These are phyloP conservation scores for Nansenia antarctica DNA, from an alignment of 2,113 vertebrate species.

Conservation along the genomic window DNA sequence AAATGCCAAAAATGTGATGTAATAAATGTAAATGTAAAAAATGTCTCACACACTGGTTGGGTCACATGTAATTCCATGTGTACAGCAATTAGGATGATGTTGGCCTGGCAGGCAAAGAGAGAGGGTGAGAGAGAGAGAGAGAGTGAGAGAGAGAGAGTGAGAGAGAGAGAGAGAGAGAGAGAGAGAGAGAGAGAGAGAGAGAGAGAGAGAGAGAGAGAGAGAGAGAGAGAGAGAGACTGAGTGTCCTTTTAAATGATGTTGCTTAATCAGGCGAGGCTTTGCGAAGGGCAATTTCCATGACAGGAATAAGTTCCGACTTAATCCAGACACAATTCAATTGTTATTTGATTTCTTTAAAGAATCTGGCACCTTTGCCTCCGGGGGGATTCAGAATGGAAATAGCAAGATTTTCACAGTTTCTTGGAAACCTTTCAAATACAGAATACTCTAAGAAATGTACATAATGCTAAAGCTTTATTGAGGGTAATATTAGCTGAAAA, in stretches of 20 bases:
- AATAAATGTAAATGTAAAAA: no score
- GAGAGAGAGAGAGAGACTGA: background rate
- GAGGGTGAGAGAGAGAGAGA: no score
- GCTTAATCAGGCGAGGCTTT: background rate
- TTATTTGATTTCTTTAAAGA: background rate
- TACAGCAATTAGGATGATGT: conserved; percentile 3
- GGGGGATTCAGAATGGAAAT: background rate
- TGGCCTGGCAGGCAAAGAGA: background rate
- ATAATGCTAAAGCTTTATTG: background rate
- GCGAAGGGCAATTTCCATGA: no score
- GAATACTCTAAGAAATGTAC: no score
- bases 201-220: no score
- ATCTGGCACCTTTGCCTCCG: background rate
- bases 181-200: no score
- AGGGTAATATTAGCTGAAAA: background rate
- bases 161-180: no score
- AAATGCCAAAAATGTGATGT: no score
- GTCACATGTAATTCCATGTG: background rate
- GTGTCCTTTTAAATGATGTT: background rate
- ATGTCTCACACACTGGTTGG: background rate
- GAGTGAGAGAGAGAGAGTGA: no score
- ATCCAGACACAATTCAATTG: background rate
- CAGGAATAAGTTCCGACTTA: conserved; percentile 3
- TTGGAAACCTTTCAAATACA: background rate
- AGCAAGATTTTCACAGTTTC: background rate